Evolutionary conservation across 1,140 invertebrate species (phyloP), one percentile per base, ranked within the genome.

Genomic region (Drosophila willistoni): DNA sequence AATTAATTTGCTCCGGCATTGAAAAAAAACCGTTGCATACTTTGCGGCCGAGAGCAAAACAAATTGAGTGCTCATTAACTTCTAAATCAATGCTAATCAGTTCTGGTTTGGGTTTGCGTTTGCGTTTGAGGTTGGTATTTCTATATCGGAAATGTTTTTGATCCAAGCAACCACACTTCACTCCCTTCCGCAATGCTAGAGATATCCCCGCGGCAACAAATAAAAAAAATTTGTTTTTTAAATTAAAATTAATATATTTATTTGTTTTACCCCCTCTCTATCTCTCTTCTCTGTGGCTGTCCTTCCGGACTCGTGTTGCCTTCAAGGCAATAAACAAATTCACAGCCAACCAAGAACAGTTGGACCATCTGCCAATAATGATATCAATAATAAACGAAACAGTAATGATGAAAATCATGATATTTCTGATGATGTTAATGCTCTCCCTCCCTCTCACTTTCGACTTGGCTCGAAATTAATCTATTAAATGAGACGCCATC

Each of bases 1-100:
- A 86, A 86, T 86, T 86, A 86, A 87, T 87, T 87, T 86, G 79
- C 83, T 6, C 33, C 63, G 39, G 39, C 59, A 51, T 62, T 62
- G 36, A 59, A 61, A 56, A 74, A 51, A 74, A 51, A 51, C 44
- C 75, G 67, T 64, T 67, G 82, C 82, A 82, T 87, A 87, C 69
- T 81, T 86, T 76, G 69, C 68, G 83, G 79, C 82, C 51, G 22
- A 42, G 61, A 54, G 54, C 54, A 64, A 72, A 33, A 60, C 64
- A 79, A 86, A 87, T 86, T 79, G 68, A 83, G 76, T 83, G 79
- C 70, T 77, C 63, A 87, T 86, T 82, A 87, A 87, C 69, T 71
- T 79, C 68, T 51, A 72, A 86, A 87, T 87, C 83, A 85, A 87
- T 87, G 79, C 79, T 85, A 80, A 83, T 84, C 81, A 83, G 70